Evolutionary conservation across 2,113 vertebrate species (phyloP).

Genomic region (Promerops cafer): DNA sequence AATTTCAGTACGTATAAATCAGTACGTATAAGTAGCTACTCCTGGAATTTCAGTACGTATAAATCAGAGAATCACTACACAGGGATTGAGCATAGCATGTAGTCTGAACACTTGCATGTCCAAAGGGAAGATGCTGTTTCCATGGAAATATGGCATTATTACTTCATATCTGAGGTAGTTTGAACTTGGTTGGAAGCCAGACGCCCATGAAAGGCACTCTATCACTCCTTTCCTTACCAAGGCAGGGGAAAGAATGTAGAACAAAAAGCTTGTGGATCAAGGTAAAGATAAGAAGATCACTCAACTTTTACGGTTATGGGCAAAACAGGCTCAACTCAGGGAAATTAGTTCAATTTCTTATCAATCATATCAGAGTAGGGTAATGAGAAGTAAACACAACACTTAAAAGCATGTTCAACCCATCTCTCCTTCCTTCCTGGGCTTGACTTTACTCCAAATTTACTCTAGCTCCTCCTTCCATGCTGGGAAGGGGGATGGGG

Average conservation of each 20-base stretch:
- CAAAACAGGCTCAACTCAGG: background rate
- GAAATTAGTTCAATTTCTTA: background rate
- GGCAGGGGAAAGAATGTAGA: background rate
- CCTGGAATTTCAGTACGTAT: background rate
- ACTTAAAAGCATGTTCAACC: background rate
- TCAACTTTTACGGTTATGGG: background rate
- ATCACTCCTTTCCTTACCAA: background rate
- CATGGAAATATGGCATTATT: background rate
- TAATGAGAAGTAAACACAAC: background rate
- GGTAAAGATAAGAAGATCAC: background rate
- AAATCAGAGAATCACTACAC: background rate
- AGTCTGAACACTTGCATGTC: background rate
- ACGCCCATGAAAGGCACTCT: accelerated
- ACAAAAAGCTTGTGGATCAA: background rate
- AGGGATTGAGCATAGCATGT: background rate
- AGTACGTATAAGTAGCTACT: no score
- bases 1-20: background rate
- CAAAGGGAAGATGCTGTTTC: background rate
- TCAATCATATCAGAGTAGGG: background rate
- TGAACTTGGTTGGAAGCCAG: background rate
- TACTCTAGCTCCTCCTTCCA: background rate
- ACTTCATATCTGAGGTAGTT: background rate
- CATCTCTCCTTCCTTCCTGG: background rate
- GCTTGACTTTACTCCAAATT: background rate
- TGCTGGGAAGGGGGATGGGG: background rate